Conservation (phyloP, 1,140 invertebrate species). For the Cephus cinctus region DNA sequence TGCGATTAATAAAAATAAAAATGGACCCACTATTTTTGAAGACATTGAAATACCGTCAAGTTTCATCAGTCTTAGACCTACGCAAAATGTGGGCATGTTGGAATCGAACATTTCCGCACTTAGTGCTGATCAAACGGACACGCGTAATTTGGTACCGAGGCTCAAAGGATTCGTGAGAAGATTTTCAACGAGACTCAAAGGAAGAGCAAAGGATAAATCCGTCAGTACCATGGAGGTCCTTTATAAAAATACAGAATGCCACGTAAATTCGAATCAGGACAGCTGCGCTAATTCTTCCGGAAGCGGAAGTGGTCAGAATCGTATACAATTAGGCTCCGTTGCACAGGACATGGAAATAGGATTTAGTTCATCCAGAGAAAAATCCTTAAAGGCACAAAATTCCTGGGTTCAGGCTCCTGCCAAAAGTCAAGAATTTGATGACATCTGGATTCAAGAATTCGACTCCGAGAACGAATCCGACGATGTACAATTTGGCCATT, state of each 20-base stretch:
- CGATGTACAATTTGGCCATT: neutral
- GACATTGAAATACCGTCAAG: too few relatives aligned
- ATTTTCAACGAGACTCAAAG: conserved; percentile 18
- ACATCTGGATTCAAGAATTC: conserved; percentile 2
- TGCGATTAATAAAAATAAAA: too few relatives aligned
- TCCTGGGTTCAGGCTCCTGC: neutral
- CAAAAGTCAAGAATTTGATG: neutral
- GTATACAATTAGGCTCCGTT: too few relatives aligned
- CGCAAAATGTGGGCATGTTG: too few relatives aligned
- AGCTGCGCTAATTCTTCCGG: conserved; percentile 19
- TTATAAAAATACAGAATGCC: conserved; percentile 24
- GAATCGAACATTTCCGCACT: too few relatives aligned
- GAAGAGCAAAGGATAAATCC: neutral
- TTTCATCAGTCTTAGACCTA: too few relatives aligned
- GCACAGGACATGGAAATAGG: neutral
- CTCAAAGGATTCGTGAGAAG: conserved; percentile 15
- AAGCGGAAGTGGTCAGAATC: too few relatives aligned
- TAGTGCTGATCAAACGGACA: too few relatives aligned
- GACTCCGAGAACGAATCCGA: neutral
- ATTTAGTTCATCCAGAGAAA: neutral
- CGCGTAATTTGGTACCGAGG: conserved; percentile 10
- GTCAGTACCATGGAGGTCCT: conserved; percentile 12
- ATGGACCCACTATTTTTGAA: too few relatives aligned
- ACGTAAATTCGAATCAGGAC: neutral
- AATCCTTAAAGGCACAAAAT: neutral